phyloP scores from a whole-genome alignment of 2,888 invertebrate genomes.

The Aricia artaxerxes region DNA sequence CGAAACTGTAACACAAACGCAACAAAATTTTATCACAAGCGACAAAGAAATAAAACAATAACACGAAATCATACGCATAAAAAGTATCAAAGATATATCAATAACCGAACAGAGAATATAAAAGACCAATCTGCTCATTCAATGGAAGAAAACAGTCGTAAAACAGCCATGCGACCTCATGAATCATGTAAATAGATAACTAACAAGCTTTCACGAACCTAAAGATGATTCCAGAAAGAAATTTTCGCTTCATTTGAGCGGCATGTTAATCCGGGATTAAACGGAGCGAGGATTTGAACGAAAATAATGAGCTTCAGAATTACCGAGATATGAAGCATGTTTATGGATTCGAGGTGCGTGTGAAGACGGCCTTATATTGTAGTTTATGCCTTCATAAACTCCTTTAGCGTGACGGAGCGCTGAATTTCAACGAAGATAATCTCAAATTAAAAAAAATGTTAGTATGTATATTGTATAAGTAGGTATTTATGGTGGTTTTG shows the following conservation, averaged over 20 bases:
- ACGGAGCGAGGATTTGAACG: conserved; percentile 35
- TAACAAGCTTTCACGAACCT: conserved; percentile 35
- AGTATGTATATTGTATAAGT: too few relatives aligned
- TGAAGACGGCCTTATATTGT: conserved; percentile 12
- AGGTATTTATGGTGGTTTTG: too few relatives aligned
- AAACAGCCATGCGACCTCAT: conserved; percentile 20
- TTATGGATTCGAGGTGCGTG: conserved; percentile 12
- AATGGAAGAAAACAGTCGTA: conserved; percentile 28
- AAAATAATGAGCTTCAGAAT: conserved; percentile 40
- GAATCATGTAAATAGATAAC: conserved; percentile 32
- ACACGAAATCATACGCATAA: conserved; percentile 1
- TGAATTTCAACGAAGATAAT: not conserved
- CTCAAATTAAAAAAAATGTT: not conserved
- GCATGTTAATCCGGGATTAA: conserved; percentile 43
- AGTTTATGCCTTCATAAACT: conserved; percentile 1
- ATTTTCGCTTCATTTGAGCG: conserved; percentile 39
- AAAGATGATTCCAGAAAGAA: conserved; percentile 38
- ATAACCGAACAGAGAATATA: conserved; percentile 12
- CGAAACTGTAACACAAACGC: not conserved
- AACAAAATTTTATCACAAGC: not conserved
- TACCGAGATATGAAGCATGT: conserved; percentile 28
- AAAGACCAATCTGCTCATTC: conserved; percentile 26
- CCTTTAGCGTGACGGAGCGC: not conserved
- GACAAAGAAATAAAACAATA: conserved; percentile 10
- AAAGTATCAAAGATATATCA: conserved; percentile 8